phyloP scores from a whole-genome alignment of 2,797 vertebrate genomes.

The Zenarchopterus dispar region DNA sequence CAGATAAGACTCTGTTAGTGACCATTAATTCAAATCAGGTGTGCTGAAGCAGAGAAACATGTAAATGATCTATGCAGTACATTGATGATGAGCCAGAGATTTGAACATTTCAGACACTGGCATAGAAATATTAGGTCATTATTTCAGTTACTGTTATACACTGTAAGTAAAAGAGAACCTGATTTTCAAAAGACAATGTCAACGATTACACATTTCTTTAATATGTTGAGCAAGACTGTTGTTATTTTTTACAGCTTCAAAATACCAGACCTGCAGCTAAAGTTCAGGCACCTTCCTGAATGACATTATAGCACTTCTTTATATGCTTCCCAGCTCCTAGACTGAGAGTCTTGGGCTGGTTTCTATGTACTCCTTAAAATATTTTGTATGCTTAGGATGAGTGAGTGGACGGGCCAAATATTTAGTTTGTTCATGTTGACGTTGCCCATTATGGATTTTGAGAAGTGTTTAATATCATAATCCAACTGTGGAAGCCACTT shows the following conservation, averaged over 20 bases:
- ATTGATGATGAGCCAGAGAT: constrained; percentile 63
- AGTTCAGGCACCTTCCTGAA: neutral
- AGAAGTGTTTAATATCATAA: neutral
- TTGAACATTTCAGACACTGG: neutral
- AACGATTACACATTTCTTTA: neutral
- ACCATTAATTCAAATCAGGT: too few relatives aligned
- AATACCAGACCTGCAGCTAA: neutral
- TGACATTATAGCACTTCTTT: neutral
- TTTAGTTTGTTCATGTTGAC: too few relatives aligned
- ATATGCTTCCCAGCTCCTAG: neutral
- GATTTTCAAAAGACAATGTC: neutral
- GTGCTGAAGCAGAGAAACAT: too few relatives aligned
- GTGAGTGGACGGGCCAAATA: neutral
- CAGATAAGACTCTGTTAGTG: too few relatives aligned
- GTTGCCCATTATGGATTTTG: neutral
- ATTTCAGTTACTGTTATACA: neutral
- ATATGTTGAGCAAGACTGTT: neutral
- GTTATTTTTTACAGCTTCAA: neutral
- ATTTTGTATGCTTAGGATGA: neutral
- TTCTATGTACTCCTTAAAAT: neutral
- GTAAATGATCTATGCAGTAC: too few relatives aligned
- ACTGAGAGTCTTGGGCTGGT: too few relatives aligned
- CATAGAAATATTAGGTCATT: neutral
- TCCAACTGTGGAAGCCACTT: neutral
- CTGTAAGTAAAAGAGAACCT: neutral